phyloP scores from a whole-genome alignment of 2,113 vertebrate genomes.

The Acrocephalus arundinaceus region DNA sequence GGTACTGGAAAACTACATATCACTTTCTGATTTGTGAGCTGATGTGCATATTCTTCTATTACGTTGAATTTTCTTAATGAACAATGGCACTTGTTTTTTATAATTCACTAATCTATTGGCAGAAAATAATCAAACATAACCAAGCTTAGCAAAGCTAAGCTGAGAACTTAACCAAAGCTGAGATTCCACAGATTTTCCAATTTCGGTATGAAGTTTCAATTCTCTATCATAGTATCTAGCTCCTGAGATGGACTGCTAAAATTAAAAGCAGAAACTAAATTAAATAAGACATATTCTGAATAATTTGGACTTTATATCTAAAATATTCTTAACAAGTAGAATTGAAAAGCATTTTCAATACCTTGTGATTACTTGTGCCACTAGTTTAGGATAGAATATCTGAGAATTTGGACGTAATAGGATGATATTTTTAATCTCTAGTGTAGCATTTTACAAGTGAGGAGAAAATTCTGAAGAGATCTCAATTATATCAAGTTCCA shows the following conservation, averaged over 20 bases:
- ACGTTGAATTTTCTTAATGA: neutral
- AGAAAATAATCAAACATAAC: neutral
- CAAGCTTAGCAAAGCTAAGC: neutral
- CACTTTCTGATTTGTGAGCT: neutral
- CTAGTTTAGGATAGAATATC: neutral
- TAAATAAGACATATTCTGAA: neutral
- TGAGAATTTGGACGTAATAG: neutral
- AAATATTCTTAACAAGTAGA: neutral
- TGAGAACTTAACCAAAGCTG: neutral
- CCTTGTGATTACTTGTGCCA: neutral
- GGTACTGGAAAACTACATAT: neutral
- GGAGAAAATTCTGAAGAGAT: neutral
- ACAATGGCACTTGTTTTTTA: neutral
- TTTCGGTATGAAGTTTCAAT: neutral
- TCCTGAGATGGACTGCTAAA: neutral
- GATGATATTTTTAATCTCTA: neutral
- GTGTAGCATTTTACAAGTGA: neutral
- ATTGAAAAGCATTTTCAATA: neutral
- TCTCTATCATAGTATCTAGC: neutral
- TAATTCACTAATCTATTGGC: neutral
- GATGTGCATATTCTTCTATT: neutral
- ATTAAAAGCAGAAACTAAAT: neutral
- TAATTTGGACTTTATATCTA: neutral
- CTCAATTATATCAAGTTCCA: neutral
- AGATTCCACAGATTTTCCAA: neutral